These are phyloP conservation scores for Brachypodius melanocephalos DNA, from an alignment of 2,113 vertebrate genomes.

Conservation along the genomic window DNA sequence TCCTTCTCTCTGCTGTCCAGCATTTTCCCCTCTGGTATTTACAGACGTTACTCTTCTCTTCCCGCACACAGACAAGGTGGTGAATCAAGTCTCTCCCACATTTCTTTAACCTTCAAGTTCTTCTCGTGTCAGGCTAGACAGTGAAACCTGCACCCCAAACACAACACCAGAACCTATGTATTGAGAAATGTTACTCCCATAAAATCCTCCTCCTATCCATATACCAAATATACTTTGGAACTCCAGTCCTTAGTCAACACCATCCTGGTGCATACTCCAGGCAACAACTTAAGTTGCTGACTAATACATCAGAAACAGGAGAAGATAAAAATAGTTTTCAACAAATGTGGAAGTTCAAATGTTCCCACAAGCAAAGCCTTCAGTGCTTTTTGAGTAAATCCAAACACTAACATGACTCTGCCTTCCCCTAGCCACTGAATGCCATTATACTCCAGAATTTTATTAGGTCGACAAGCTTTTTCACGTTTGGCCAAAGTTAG, in stretches of 20 bases:
- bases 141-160: background rate
- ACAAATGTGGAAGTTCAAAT: background rate
- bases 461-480: background rate
- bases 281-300: background rate
- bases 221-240: background rate
- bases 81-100: background rate
- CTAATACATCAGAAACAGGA: background rate
- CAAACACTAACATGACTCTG: background rate
- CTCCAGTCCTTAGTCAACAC: background rate
- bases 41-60: background rate
- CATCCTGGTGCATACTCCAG: background rate
- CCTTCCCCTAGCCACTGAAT: background rate
- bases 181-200: background rate
- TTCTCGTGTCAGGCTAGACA: background rate
- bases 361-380: background rate
- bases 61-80: fast-evolving
- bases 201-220: background rate
- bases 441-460: background rate
- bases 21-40: background rate
- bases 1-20: background rate
- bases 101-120: background rate
- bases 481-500: background rate
- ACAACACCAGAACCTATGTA: background rate
- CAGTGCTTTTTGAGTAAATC: background rate
- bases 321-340: background rate